Evolutionary conservation across 2,888 invertebrate species (phyloP).

Genomic region (Palloptera scutellata): DNA sequence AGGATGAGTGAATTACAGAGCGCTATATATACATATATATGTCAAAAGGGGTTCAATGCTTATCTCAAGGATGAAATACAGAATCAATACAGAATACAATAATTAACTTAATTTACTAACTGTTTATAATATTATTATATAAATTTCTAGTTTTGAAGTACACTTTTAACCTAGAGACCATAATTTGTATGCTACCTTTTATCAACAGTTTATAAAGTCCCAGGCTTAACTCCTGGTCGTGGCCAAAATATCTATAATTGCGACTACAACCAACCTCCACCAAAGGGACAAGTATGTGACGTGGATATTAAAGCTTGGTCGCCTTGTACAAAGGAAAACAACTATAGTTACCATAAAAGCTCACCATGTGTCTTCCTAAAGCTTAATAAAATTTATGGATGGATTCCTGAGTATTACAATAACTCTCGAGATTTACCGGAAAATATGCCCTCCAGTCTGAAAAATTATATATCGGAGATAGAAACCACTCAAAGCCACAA

Average conservation of each 20-base stretch:
- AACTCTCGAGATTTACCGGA: slow-evolving; percentile 73
- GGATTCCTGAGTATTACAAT: slow-evolving; percentile 86
- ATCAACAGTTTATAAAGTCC: slow-evolving; percentile 75
- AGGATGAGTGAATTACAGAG: too few species aligned
- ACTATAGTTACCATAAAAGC: slow-evolving; percentile 90
- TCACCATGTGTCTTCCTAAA: slow-evolving; percentile 95
- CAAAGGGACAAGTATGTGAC: slow-evolving; percentile 82
- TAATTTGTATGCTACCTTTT: not conserved
- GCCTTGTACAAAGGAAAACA: slow-evolving; percentile 82
- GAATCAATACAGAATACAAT: too few species aligned
- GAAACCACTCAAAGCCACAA: slow-evolving; percentile 64
- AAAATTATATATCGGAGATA: slow-evolving; percentile 70
- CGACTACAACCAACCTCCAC: slow-evolving; percentile 75
- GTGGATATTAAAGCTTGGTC: slow-evolving; percentile 84
- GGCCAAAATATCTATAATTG: slow-evolving; percentile 81
- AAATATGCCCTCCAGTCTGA: slow-evolving; percentile 78
- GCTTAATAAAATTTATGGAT: slow-evolving; percentile 92
- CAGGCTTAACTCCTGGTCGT: slow-evolving; percentile 75
- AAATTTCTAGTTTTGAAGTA: too few species aligned
- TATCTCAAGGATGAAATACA: too few species aligned
- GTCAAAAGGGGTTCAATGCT: too few species aligned
- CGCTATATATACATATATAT: too few species aligned
- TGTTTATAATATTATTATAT: too few species aligned
- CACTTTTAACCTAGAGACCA: too few species aligned
- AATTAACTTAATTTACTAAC: too few species aligned